Percentiles rank a stretch among this genome's conserved stretches.
Evolutionary conservation across 2,888 invertebrate species (phyloP).

Genomic region (Drosophila incognita): DNA sequence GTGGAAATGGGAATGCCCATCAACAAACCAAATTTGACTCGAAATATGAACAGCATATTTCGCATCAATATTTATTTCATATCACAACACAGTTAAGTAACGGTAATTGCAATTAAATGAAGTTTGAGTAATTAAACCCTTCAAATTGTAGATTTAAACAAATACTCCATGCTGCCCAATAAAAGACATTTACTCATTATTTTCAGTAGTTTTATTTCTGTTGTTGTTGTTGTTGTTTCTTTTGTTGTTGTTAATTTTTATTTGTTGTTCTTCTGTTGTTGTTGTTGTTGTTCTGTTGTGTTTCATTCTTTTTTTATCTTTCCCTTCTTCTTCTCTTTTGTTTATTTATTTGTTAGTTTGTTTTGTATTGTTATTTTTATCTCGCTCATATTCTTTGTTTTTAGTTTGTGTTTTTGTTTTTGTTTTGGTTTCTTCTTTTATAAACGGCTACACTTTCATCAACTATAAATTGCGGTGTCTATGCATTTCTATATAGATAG

Average conservation of each 20-base stretch:
- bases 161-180: conserved; percentile 45
- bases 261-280: conserved; percentile 30
- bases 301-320: conserved; percentile 70
- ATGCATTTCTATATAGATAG: conserved; percentile 72
- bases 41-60: not conserved
- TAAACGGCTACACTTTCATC: conserved; percentile 49
- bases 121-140: conserved; percentile 1
- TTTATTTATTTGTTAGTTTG: conserved; percentile 26
- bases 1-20: not conserved
- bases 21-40: not conserved
- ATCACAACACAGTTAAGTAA: not conserved
- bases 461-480: conserved; percentile 62
- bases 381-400: conserved; percentile 75
- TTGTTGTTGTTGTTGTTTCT: conserved; percentile 47
- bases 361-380: conserved; percentile 38
- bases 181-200: conserved; percentile 64
- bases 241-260: not conserved
- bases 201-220: conserved; percentile 82
- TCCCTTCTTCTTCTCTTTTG: conserved; percentile 44
- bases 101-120: not conserved
- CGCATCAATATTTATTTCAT: not conserved
- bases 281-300: conserved; percentile 35
- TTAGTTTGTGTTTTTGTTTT: conserved; percentile 11
- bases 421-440: conserved; percentile 25
- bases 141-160: not conserved